A percentile compares a stretch with the other conserved stretches of the same genome.
Evolutionary conservation across 2,113 vertebrate species (phyloP).

Genomic region (Alligator mississippiensis): DNA sequence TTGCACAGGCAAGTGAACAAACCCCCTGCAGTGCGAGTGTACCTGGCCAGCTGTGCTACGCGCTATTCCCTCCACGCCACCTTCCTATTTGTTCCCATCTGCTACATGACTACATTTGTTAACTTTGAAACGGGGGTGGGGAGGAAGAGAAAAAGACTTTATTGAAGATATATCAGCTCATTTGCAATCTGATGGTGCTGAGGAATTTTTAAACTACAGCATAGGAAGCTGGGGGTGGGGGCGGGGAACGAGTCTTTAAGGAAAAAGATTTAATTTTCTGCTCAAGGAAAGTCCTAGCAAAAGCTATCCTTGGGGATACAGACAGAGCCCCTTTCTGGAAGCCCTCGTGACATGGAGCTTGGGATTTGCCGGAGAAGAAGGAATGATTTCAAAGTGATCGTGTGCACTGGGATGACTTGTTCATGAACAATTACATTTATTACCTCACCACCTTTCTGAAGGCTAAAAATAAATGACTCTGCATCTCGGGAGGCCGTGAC

Average conservation of each 20-base stretch:
- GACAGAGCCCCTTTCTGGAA: neutral
- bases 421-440: rapidly evolving
- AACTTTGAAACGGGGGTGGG: neutral
- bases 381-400: neutral
- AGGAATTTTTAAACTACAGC: neutral
- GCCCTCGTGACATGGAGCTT: rapidly evolving
- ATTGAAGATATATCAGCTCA: neutral
- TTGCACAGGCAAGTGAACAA: rapidly evolving
- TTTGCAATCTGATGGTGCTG: neutral
- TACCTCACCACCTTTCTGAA: rapidly evolving
- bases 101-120: neutral
- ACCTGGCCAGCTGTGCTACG: rapidly evolving
- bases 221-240: neutral
- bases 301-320: neutral
- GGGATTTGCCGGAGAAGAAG: rapidly evolving
- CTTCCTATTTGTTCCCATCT: neutral
- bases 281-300: neutral
- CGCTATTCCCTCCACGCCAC: rapidly evolving
- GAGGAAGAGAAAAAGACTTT: neutral
- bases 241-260: neutral
- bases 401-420: neutral
- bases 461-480: rapidly evolving
- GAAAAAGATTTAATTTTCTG: neutral
- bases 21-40: neutral
- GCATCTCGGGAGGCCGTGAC: neutral